Evolutionary conservation across 2,888 invertebrate genomes (phyloP).

Genomic region (Acanthoscelides obtectus): DNA sequence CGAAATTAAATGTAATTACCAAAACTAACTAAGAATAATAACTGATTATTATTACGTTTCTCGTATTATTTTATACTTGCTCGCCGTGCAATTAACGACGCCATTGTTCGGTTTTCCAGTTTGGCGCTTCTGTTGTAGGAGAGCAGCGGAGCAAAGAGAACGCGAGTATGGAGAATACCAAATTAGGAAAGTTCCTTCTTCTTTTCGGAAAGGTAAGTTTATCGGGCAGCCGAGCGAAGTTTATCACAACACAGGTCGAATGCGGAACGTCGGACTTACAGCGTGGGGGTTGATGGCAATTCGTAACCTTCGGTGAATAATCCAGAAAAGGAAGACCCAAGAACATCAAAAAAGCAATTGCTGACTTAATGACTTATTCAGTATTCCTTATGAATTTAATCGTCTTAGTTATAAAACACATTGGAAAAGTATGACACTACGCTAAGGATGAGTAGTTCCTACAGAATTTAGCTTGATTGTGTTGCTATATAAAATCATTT

Average conservation of each 20-base stretch:
- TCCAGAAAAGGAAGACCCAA: no score
- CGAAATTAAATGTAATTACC: slow-evolving; percentile 18
- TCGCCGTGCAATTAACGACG: neutral
- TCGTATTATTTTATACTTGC: neutral
- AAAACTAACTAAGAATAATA: slow-evolving; percentile 16
- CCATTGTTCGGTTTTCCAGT: neutral
- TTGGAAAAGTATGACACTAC: no score
- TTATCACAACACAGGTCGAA: neutral
- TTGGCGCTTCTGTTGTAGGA: neutral
- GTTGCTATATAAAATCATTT: no score
- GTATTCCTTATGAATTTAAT: no score
- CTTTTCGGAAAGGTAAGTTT: neutral
- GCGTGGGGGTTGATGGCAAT: no score
- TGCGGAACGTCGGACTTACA: no score
- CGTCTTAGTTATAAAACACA: no score
- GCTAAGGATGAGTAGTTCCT: no score
- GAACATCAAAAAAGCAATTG: no score
- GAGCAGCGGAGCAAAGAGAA: neutral
- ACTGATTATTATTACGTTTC: slow-evolving; percentile 14
- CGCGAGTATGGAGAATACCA: neutral
- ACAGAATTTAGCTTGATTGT: no score
- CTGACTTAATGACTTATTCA: no score
- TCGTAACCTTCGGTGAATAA: no score
- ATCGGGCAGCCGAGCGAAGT: neutral
- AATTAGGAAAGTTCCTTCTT: neutral